phyloP scores from a whole-genome alignment of 2,113 vertebrate genomes.

The Scomber japonicus region DNA sequence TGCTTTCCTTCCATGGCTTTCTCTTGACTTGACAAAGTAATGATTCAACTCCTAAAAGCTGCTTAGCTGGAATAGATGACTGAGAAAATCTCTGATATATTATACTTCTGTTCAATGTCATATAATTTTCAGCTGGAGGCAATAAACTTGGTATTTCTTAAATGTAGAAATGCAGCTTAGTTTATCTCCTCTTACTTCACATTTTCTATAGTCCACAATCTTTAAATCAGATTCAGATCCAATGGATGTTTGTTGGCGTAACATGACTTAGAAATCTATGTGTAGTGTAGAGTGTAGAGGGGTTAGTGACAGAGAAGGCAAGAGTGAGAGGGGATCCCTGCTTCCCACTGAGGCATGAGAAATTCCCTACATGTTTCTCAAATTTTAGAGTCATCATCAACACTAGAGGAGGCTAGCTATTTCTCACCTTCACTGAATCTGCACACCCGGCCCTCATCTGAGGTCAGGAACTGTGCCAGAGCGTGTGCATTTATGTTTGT shows the following conservation, averaged over 20 bases:
- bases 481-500: slow-evolving; percentile 50
- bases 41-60: slow-evolving; percentile 60
- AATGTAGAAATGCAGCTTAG: slow-evolving; percentile 18
- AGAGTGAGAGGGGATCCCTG: slow-evolving; percentile 48
- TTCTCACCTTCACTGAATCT: slow-evolving; percentile 75
- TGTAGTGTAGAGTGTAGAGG: slow-evolving; percentile 20
- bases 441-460: slow-evolving; percentile 34
- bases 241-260: background rate
- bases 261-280: slow-evolving; percentile 26
- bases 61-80: slow-evolving; percentile 31
- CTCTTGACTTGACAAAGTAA: slow-evolving; percentile 65
- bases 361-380: slow-evolving; percentile 79
- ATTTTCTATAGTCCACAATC: background rate
- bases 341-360: slow-evolving; percentile 73
- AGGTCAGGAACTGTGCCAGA: slow-evolving; percentile 57
- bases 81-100: slow-evolving; percentile 10
- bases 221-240: slow-evolving; percentile 6
- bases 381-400: slow-evolving; percentile 68
- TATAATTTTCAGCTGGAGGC: slow-evolving; percentile 9
- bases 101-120: slow-evolving; percentile 7
- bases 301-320: slow-evolving; percentile 4
- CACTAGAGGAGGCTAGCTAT: slow-evolving; percentile 68
- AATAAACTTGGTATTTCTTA: slow-evolving; percentile 2
- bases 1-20: slow-evolving; percentile 69
- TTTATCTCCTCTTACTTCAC: slow-evolving; percentile 13